These are phyloP conservation scores for Sebastes trivittatus DNA, from an alignment of 2,797 vertebrate genomes.

Conservation along the genomic window DNA sequence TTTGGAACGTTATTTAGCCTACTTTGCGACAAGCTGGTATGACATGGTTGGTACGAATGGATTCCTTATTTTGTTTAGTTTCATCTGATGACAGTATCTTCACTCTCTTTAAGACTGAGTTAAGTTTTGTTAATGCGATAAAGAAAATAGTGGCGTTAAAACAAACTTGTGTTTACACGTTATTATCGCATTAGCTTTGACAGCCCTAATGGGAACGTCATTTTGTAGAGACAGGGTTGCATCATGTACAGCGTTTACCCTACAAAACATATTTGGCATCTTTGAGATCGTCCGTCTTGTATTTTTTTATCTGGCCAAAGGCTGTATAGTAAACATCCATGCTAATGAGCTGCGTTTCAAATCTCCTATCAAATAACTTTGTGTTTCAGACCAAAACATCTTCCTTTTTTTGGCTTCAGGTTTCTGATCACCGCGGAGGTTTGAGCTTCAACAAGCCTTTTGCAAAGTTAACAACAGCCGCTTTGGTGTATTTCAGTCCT, in stretches of 20 bases:
- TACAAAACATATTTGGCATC: not conserved
- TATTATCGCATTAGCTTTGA: too few species aligned
- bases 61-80: too few species aligned
- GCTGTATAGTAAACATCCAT: not conserved
- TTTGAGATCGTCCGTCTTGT: not conserved
- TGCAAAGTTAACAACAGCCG: not conserved
- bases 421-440: not conserved
- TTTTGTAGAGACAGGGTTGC: too few species aligned
- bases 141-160: too few species aligned
- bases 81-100: too few species aligned
- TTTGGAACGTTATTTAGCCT: too few species aligned
- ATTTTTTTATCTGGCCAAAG: not conserved
- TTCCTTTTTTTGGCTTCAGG: not conserved
- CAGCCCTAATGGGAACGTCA: too few species aligned
- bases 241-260: not conserved
- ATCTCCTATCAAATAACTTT: not conserved
- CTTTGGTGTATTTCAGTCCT: not conserved
- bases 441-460: slow-evolving; percentile 9
- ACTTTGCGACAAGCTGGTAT: too few species aligned
- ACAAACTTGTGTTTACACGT: too few species aligned
- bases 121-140: too few species aligned
- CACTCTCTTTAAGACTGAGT: too few species aligned
- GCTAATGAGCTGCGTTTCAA: not conserved
- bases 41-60: too few species aligned
- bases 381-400: not conserved